phyloP scores from a whole-genome alignment of 1,140 invertebrate species.

The Euwallacea similis region DNA sequence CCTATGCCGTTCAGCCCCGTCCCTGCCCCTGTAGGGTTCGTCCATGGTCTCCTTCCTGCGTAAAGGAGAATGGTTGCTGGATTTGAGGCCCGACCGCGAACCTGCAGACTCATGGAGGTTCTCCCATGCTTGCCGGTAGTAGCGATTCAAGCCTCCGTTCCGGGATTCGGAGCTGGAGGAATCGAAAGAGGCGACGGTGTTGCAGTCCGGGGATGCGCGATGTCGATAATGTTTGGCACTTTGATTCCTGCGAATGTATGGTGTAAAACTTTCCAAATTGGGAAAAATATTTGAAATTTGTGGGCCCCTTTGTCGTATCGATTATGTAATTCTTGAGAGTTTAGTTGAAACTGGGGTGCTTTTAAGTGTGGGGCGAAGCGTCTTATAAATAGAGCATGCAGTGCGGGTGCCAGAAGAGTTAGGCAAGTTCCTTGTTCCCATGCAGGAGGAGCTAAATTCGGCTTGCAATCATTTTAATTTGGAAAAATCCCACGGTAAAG shows the following conservation, averaged over 20 bases:
- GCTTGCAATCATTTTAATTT: background rate
- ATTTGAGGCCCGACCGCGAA: constrained; percentile 58
- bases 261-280: too few relatives aligned
- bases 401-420: constrained; percentile 26
- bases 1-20: constrained; percentile 52
- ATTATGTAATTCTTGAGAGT: too few relatives aligned
- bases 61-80: constrained; percentile 54
- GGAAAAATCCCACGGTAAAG: background rate
- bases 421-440: background rate
- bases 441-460: background rate
- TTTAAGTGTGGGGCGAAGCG: constrained; percentile 49
- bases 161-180: constrained; percentile 82
- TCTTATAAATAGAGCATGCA: constrained; percentile 29
- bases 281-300: too few relatives aligned
- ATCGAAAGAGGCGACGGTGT: constrained; percentile 84
- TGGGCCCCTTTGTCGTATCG: too few relatives aligned
- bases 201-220: constrained; percentile 83
- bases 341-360: constrained; percentile 70
- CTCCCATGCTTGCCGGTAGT: constrained; percentile 88
- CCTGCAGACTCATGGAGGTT: constrained; percentile 82
- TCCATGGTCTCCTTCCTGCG: constrained; percentile 72
- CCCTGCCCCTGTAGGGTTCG: constrained; percentile 58
- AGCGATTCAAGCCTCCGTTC: constrained; percentile 77
- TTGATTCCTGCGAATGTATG: constrained; percentile 61
- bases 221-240: constrained; percentile 83